Evolutionary conservation across 2,888 invertebrate genomes (phyloP), one percentile per base, ranked within the genome.

Genomic region (Podabrus alpinus): DNA sequence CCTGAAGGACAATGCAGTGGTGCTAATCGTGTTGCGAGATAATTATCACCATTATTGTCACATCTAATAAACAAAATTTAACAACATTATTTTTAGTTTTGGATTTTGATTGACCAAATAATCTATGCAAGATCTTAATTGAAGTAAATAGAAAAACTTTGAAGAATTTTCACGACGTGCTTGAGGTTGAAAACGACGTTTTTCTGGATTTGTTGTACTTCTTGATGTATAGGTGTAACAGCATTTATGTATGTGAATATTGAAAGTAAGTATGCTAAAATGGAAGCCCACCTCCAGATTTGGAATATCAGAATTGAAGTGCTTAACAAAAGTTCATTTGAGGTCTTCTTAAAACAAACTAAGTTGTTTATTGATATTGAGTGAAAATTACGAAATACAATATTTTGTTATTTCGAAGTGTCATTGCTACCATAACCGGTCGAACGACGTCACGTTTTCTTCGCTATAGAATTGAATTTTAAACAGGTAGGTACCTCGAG

Each of bases 1-100:
- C 96, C 94, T 86, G 92, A 93, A 84, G 97, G 96, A 89, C 97
- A 97, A 86, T 94, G 92, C 86, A 97, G 95, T 80, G 94, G 92
- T 85, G 97, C 96, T 88, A 97, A 91, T 88, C 97, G 92, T 86
- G 94, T 95, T 84, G 92, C 92, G 85, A 95, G 94, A 88, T 94
- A 94, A 88, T 93, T 94, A 90, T 96, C 95, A 86, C 92, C 94
- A 86, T 95, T 96, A 90, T 93, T 92, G 93, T 96, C 96, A 90
- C 96, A 96, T 94, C 96, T 96, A 92, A 87, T 89, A 88, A 74
- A 80, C 71, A 80, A 76, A 78, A 79, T 25, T 69, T 25, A 67
- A 72, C 19, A 21, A 69, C 1, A 24, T 21, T 69, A 61, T 19
- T 60, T 60, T 45, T 45, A 45, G 7, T n/a, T 45, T 7, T n/a